These are phyloP conservation scores for Oscheius sp. DNA, from an alignment of 2,888 invertebrate species.

Conservation along the genomic window DNA sequence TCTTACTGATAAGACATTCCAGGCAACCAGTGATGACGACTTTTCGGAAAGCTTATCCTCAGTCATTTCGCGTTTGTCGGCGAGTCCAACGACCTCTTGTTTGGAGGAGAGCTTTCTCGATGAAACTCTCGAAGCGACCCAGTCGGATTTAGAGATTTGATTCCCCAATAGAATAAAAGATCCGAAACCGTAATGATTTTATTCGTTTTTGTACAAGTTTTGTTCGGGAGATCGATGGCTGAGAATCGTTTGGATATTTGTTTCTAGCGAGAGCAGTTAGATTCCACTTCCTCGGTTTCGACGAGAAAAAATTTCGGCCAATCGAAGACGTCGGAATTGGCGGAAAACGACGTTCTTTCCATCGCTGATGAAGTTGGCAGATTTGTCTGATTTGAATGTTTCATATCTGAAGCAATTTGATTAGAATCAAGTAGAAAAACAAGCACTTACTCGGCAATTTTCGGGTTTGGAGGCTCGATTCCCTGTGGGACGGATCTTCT, in stretches of 20 bases:
- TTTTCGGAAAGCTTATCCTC: too few species aligned
- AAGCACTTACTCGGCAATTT: slow-evolving; percentile 44
- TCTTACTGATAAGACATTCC: neutral
- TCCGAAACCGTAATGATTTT: neutral
- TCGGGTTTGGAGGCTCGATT: slow-evolving; percentile 45
- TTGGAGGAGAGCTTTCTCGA: too few species aligned
- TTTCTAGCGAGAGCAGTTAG: neutral
- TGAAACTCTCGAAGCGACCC: too few species aligned
- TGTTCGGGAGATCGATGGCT: neutral
- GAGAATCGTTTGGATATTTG: too few species aligned
- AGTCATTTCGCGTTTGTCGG: too few species aligned
- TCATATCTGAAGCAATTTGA: slow-evolving; percentile 38
- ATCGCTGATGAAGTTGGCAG: slow-evolving; percentile 51
- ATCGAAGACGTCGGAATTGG: slow-evolving; percentile 47
- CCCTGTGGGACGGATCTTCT: slow-evolving; percentile 46
- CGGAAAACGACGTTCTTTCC: slow-evolving; percentile 51
- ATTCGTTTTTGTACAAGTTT: neutral
- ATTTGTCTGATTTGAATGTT: slow-evolving; percentile 54
- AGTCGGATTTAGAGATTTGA: too few species aligned
- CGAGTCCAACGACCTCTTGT: too few species aligned
- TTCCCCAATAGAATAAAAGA: too few species aligned
- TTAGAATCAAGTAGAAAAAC: neutral
- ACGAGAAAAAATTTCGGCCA: slow-evolving; percentile 43
- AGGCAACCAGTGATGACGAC: neutral
- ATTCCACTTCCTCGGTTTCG: slow-evolving; percentile 22